phyloP scores from a whole-genome alignment of 2,113 vertebrate species.

The Sciurus niger region DNA sequence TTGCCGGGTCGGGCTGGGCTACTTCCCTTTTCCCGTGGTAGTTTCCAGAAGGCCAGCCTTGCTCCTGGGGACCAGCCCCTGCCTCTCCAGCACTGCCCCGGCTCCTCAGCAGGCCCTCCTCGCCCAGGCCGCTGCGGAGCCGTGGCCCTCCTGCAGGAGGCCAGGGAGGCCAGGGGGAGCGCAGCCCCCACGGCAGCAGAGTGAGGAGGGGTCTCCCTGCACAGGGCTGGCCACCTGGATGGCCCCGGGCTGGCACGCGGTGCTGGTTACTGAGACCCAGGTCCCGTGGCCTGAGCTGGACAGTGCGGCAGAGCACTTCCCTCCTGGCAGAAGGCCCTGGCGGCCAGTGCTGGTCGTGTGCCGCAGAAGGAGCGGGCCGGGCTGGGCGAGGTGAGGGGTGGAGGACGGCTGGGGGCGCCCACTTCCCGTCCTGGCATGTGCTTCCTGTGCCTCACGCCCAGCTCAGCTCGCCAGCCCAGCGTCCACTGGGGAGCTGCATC shows the following conservation, averaged over 20 bases:
- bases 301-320: not conserved
- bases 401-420: not conserved
- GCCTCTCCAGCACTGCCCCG: not conserved
- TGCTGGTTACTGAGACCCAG: not conserved
- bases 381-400: not conserved
- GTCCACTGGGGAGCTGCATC: not conserved
- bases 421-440: not conserved
- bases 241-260: not conserved
- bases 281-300: not conserved
- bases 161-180: not conserved
- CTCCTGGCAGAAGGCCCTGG: not conserved
- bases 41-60: conserved; percentile 29
- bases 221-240: fast-evolving
- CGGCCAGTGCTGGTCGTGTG: not conserved
- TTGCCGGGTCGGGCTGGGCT: not conserved
- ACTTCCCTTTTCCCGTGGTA: not conserved
- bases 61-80: conserved; percentile 48
- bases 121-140: not conserved
- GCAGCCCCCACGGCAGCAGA: not conserved
- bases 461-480: not conserved
- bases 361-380: not conserved
- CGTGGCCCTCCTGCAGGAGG: not conserved
- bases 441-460: fast-evolving
- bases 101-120: not conserved
- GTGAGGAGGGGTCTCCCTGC: not conserved